Base-by-base conservation (phyloP, 2,888 invertebrate genomes). In the Apocheima hispidaria region DNA sequence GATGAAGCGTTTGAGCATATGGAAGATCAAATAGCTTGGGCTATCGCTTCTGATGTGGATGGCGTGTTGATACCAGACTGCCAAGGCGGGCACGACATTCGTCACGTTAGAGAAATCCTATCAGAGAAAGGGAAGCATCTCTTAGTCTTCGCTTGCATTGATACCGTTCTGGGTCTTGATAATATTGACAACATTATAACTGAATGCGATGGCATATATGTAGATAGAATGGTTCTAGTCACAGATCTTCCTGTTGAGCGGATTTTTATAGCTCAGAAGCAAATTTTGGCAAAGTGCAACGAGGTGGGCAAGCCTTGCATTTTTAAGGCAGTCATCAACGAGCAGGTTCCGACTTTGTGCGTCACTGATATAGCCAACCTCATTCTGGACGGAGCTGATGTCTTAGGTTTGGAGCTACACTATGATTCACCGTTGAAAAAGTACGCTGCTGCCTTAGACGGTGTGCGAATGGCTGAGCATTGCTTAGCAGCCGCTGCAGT, bases 351-450 rank as follows among this genome's bases (percentile, higher is more conserved):
- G 94, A 74, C 93, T 94, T 65, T 96, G 95, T 69, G 97, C 95
- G 54, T 94, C 94, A 86, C 96, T 18, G 98, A 98, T 82, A 97
- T 98, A n/a, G 98, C 98, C 20, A 98, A 98, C 86, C 95, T 98
- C 10, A 95, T 99, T 40, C 90, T 98, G 20, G 98, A 98, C 86
- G 98, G 98, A 4, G 96, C 96, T 38, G 98, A 98, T 84, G 97
- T 97, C 73, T 95, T 98, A 52, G 94, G 94, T 86, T 95, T 98
- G 94, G 93, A 98, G 79, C 94, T 92, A 23, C 83, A 90, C 68
- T 92, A 89, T 64, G 87, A 90, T 74, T 88, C 90, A 9, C 91
- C 91, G 0, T 68, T 90, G 35, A 86, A 82, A 53, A 92, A 88
- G 69, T 72, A 83, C 65, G 72, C 84, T 4, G 79, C 83, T 4